Percentiles rank a stretch among this genome's conserved stretches.
phyloP scores from a whole-genome alignment of 2,797 vertebrate species.

The Pelochelys cantorii region DNA sequence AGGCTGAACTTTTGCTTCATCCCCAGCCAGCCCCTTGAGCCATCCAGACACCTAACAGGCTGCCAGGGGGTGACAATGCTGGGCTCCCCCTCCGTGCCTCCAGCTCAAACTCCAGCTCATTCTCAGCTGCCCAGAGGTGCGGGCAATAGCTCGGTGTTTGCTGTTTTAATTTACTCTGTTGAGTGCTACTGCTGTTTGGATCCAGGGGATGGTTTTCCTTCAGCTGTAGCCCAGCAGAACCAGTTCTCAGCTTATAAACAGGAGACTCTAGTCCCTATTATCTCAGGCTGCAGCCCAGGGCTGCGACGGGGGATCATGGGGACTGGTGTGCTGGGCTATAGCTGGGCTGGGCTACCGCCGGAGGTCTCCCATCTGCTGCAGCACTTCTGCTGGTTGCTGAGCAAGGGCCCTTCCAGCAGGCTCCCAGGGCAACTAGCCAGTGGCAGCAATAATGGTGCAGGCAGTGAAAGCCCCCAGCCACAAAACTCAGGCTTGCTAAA shows the following conservation, averaged over 20 bases:
- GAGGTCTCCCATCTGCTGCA: background rate
- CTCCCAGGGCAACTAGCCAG: background rate
- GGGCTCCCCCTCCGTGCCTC: background rate
- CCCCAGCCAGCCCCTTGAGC: background rate
- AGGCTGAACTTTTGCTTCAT: background rate
- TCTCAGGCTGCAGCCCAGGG: background rate
- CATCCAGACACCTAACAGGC: background rate
- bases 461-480: background rate
- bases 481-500: background rate
- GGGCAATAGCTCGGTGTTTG: background rate
- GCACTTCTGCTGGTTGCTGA: background rate
- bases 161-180: background rate
- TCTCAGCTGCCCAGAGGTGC: background rate
- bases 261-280: background rate
- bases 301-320: background rate
- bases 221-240: background rate
- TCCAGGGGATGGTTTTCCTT: background rate
- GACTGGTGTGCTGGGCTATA: no score
- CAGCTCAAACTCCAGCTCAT: background rate
- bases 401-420: background rate
- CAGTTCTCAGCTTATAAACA: background rate
- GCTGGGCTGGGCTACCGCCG: background rate
- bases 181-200: background rate
- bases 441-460: background rate
- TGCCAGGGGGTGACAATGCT: background rate